Evolutionary conservation across 2,113 vertebrate species (phyloP), one percentile per base, ranked within the genome.

Genomic region (Lontra canadensis): DNA sequence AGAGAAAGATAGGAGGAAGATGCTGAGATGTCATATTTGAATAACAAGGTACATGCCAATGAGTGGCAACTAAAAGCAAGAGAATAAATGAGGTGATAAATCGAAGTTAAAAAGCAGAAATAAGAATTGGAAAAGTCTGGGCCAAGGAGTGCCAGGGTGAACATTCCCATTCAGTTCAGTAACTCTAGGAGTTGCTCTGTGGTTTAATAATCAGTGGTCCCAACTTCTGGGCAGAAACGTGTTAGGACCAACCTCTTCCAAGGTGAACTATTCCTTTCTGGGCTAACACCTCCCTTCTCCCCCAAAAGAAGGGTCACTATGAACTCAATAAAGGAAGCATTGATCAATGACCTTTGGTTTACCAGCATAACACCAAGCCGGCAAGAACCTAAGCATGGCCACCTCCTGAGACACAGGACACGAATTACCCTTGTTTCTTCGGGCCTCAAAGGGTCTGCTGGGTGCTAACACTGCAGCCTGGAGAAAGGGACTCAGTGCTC

Each of bases 401-500:
- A 65, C 31, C 31, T 55, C 55, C 47, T n/a, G 83, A 82, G 11
- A n/a, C 61, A 2, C 12, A 36, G 39, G 21, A 11, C 0, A 2
- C 2, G 17, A 47, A 69, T 69, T 20, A 36, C 25, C 25, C n/a
- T 55, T 2, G 0, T 42, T 34, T 52, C 61, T 34, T 47, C 29
- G 5, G 13, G 74, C 86, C 8, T 88, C 55, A 29, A 7, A 74
- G 55, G 17, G 31, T 69, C 61, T 74, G 15, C 25, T 36, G 63
- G 67, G 29, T 4, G 31, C 47, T 31, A 25, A 61, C 49, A 7
- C 12, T 18, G 31, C 20, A 52, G 96, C 97, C 88, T 73, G 95
- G 39, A 26, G 73, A 97, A 97, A 63, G 95, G 49, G 89, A 98
- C 96, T 98, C 94, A 78, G 17, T 34, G 55, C 94, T 92, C 89